A percentile compares a stretch with the other conserved stretches of the same genome.
phyloP scores from a whole-genome alignment of 2,888 invertebrate species.

The Scaptomyza parva region DNA sequence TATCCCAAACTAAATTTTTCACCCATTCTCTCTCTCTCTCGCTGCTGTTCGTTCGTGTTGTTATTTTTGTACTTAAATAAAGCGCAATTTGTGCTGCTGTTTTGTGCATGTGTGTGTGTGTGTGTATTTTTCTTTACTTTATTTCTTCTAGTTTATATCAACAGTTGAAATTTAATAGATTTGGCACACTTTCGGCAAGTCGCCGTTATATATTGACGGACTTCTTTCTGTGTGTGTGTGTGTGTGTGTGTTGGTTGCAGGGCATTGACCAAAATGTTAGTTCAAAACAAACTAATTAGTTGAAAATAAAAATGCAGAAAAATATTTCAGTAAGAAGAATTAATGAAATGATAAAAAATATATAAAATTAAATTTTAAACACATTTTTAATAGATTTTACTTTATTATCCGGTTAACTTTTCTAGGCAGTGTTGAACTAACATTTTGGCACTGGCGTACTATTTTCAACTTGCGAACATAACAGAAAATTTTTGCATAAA shows the following conservation, averaged over 20 bases:
- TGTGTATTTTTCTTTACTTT: neutral
- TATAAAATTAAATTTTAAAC: too few species aligned
- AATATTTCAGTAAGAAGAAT: neutral
- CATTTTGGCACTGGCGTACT: slow-evolving; percentile 49
- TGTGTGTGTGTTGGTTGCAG: neutral
- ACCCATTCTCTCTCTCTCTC: slow-evolving; percentile 26
- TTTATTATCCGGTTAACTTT: neutral
- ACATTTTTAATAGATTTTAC: too few species aligned
- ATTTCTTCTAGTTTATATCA: slow-evolving; percentile 68
- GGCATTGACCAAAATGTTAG: slow-evolving; percentile 59
- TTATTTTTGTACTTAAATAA: slow-evolving; percentile 79
- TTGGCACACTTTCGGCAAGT: slow-evolving; percentile 75
- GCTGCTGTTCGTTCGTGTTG: slow-evolving; percentile 35
- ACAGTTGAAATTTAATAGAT: slow-evolving; percentile 79
- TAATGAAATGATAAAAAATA: too few species aligned
- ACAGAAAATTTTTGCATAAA: slow-evolving; percentile 67
- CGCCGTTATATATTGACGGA: slow-evolving; percentile 28
- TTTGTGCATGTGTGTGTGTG: neutral
- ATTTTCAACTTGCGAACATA: slow-evolving; percentile 43
- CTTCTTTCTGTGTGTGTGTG: slow-evolving; percentile 8
- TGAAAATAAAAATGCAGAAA: neutral
- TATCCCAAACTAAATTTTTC: slow-evolving; percentile 29
- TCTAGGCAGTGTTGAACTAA: slow-evolving; percentile 18
- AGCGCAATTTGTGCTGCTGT: slow-evolving; percentile 69
- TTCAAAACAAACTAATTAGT: neutral